Base-by-base conservation (phyloP, 37 sponge, comb jelly and placozoan species). In the Chondrosia reniformis region DNA sequence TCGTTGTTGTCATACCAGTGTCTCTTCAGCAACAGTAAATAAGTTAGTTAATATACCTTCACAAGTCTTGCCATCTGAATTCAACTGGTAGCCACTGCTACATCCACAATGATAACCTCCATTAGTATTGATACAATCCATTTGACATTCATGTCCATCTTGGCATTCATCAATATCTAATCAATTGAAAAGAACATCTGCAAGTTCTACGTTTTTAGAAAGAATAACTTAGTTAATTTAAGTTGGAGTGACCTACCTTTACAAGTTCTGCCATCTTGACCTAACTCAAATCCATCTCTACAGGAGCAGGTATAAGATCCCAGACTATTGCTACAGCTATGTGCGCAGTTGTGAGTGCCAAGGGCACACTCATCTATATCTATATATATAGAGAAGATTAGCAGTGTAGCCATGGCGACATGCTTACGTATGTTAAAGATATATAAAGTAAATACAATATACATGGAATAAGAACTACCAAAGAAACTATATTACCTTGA, bases 71-170 rank as follows among this genome's bases (percentile, higher is more conserved):
- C n/a, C 4, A 13, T 59, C 61, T 30, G 17, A 30, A 6, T 59
- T 13, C 61, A 59, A 59, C 61, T 59, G 61, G 61, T 59, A 59
- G n/a, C 61, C 61, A 6, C 22, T 59, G 17, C n/a, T 59, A 59
- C 61, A 59, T 59, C 30, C 8, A 13, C 61, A 59, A 30, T 59
- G 22, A 30, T 30, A 59, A 19, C 61, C 61, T 6, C 7, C 6
- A 30, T 6, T 6, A 7, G 61, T 30, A 19, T 13, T 6, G 61
- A 59, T 69, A 38, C 72, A 69, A 1, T 24, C n/a, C 15, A 13
- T 13, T 3, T 37, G 19, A 40, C 72, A 69, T 21, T 44, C 72
- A 40, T 25, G 25, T 25, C 15, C 42, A 44, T 69, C 15, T 2
- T 41, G 1, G 22, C 72, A 69, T 6, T 69, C 72, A 40, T 69